Evolutionary conservation across 2,113 vertebrate species (phyloP), one percentile per base, ranked within the genome.

Genomic region (Chlamydotis undulata): DNA sequence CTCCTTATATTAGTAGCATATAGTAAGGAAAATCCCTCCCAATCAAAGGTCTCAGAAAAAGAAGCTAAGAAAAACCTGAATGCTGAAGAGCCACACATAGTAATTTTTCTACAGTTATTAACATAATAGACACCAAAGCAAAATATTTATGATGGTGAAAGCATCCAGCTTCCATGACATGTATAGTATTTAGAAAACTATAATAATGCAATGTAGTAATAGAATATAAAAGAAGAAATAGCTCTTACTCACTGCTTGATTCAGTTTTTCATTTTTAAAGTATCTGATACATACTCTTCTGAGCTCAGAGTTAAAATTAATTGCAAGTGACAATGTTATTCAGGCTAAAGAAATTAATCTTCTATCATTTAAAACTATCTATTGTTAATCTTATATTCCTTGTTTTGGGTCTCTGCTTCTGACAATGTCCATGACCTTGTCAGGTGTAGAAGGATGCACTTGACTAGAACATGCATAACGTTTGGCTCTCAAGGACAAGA

Each of bases 221-320:
- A 73, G 56, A 83, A 80, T 25, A 55, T 35, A 77, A 77, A 69
- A 67, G 25, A 52, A 68, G 43, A 73, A 82, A 74, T 24, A 95
- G n/a, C 7, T n/a, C 12, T 37, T 41, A 37, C 50, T 43, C 4
- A 1, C 50, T 70, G 21, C 68, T 89, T 47, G 28, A 88, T 95
- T 68, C 61, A 78, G 21, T 18, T 87, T 88, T 89, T 76, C 14
- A 71, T 90, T 94, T 78, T 41, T 39, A 60, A 86, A 83, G 29
- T 78, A 83, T 61, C 56, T 41, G 52, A 39, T 81, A 71, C 43
- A 50, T 45, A 83, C 26, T 69, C 52, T 75, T 68, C 76, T 37
- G 60, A 92, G 56, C 35, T 74, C 56, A 68, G 83, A 83, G 49
- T 87, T 88, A 77, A 96, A 96, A 94, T 71, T 92, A 96, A 95